Percentiles rank a stretch among this genome's conserved stretches.
Conservation (phyloP, 2,888 invertebrate species). For the Drosophila mimica region DNA sequence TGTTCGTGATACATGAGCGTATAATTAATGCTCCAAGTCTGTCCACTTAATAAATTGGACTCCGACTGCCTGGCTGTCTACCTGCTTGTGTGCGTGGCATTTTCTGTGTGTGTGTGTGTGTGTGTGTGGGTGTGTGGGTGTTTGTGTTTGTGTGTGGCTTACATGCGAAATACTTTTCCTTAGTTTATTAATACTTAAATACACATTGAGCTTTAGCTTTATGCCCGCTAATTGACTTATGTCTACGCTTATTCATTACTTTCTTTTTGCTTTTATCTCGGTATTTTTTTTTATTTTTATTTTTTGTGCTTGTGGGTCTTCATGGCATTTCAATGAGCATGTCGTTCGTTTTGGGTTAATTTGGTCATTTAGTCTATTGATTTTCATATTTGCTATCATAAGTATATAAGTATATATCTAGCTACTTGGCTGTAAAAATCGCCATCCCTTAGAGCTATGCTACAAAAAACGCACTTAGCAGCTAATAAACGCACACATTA, state of each 20-base stretch:
- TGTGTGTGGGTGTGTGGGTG: constrained; percentile 4
- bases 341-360: constrained; percentile 68
- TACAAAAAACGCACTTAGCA: constrained; percentile 65
- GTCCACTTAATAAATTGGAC: constrained; percentile 63
- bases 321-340: constrained; percentile 77
- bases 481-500: constrained; percentile 80
- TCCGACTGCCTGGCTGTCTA: constrained; percentile 19
- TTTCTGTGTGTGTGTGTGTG: constrained; percentile 5
- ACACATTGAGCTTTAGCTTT: constrained; percentile 72
- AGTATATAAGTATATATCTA: constrained; percentile 44
- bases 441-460: constrained; percentile 42
- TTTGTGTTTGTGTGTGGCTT: constrained; percentile 33
- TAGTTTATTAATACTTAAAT: constrained; percentile 77
- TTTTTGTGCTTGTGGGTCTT: constrained; percentile 30
- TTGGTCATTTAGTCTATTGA: constrained; percentile 78
- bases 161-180: constrained; percentile 66
- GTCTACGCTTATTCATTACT: constrained; percentile 47
- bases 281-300: neutral
- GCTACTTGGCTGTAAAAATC: constrained; percentile 30
- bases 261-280: constrained; percentile 35
- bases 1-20: constrained; percentile 52
- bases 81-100: constrained; percentile 11
- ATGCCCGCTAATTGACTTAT: constrained; percentile 75
- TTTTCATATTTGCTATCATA: constrained; percentile 61
- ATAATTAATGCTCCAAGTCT: constrained; percentile 68